phyloP scores from a whole-genome alignment of 2,888 invertebrate species.

The Linnaemya tessellans region DNA sequence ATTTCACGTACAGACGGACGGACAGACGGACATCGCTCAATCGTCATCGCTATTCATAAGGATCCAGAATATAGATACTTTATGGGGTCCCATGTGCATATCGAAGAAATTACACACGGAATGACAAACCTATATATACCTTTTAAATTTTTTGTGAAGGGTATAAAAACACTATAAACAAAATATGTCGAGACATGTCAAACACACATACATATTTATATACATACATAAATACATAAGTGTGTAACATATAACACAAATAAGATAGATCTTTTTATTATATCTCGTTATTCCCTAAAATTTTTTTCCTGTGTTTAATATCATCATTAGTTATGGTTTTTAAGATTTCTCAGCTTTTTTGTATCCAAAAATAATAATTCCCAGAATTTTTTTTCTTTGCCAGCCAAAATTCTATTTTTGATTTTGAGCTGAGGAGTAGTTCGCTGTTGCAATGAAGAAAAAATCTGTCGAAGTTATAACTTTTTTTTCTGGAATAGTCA shows the following conservation, averaged over 20 bases:
- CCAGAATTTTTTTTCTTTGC: conserved; percentile 34
- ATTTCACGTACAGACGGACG: no score
- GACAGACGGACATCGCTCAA: no score
- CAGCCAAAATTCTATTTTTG: conserved; percentile 28
- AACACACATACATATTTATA: no score
- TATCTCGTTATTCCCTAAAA: conserved; percentile 5
- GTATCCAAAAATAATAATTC: conserved; percentile 1
- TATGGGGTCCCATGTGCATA: no score
- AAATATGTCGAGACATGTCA: no score
- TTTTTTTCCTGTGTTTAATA: conserved; percentile 11
- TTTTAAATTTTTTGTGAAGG: no score
- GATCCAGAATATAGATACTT: no score
- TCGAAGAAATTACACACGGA: no score
- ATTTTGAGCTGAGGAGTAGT: conserved; percentile 9
- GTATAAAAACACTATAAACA: no score
- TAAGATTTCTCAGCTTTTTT: not conserved
- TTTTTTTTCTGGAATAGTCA: not conserved
- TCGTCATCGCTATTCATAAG: no score
- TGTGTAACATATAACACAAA: not conserved
- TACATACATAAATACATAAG: no score
- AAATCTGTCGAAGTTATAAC: conserved; percentile 10
- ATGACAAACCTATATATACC: no score
- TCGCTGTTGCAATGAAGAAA: conserved; percentile 14
- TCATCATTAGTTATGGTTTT: conserved; percentile 62
- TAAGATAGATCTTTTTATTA: conserved; percentile 7